Conservation (phyloP, 2,888 invertebrate species). For the Scelioninae gen. 2 region DNA sequence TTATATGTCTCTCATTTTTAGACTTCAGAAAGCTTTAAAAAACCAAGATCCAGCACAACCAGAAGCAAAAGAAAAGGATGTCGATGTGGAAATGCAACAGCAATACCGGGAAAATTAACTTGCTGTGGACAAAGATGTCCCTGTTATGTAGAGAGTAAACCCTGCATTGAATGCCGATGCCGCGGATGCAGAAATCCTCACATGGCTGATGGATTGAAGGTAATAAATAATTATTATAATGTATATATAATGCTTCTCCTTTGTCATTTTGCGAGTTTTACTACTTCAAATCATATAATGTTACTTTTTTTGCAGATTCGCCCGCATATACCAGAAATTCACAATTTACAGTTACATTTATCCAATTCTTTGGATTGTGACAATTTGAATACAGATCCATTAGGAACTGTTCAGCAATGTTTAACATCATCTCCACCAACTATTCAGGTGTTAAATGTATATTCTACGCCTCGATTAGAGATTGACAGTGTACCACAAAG, state of each 20-base stretch:
- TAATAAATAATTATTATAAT: slow-evolving; percentile 69
- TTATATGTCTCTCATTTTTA: slow-evolving; percentile 30
- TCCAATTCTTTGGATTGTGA: slow-evolving; percentile 73
- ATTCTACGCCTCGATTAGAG: slow-evolving; percentile 73
- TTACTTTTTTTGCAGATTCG: slow-evolving; percentile 79
- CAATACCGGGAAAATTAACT: slow-evolving; percentile 91
- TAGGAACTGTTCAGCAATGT: slow-evolving; percentile 72
- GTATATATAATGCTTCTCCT: slow-evolving; percentile 34
- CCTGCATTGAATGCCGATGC: slow-evolving; percentile 93
- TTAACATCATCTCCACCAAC: slow-evolving; percentile 73
- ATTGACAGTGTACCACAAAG: slow-evolving; percentile 74
- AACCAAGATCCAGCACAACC: slow-evolving; percentile 75
- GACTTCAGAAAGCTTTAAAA: slow-evolving; percentile 76
- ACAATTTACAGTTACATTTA: slow-evolving; percentile 78
- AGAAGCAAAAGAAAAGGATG: slow-evolving; percentile 83
- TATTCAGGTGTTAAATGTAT: slow-evolving; percentile 75
- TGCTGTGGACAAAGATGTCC: slow-evolving; percentile 96
- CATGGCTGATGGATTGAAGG: slow-evolving; percentile 87
- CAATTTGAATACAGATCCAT: slow-evolving; percentile 67
- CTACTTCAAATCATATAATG: too few species aligned
- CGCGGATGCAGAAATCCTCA: slow-evolving; percentile 95
- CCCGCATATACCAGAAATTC: slow-evolving; percentile 82
- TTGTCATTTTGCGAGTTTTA: too few species aligned
- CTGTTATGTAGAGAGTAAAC: slow-evolving; percentile 93
- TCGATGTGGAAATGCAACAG: slow-evolving; percentile 93